phyloP scores from a whole-genome alignment of 2,113 vertebrate genomes.

The Neotragus pygmaeus region DNA sequence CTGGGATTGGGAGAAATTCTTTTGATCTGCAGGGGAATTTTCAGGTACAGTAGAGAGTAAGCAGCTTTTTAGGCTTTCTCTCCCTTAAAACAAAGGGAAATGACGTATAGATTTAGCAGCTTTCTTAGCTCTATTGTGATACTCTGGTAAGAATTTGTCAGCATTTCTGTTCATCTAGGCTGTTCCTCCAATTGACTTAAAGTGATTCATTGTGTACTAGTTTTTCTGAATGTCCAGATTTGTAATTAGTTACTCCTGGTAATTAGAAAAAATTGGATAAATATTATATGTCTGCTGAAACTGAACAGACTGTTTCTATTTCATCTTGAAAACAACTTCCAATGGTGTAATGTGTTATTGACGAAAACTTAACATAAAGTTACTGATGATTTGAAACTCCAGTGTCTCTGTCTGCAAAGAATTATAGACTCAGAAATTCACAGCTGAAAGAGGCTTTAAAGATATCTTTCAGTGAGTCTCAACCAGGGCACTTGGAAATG shows the following conservation, averaged over 20 bases:
- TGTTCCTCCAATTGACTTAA: background rate
- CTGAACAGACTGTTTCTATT: conserved; percentile 9
- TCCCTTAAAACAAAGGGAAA: conserved; percentile 40
- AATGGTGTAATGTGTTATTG: conserved; percentile 37
- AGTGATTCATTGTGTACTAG: conserved; percentile 30
- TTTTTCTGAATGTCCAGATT: conserved; percentile 42
- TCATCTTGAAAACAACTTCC: conserved; percentile 48
- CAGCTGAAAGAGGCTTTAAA: background rate
- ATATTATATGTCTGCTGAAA: conserved; percentile 13
- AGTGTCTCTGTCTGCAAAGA: conserved; percentile 18
- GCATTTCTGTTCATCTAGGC: background rate
- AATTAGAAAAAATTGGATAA: conserved; percentile 14
- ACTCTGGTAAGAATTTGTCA: conserved; percentile 17
- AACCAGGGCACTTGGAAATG: background rate
- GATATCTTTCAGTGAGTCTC: background rate
- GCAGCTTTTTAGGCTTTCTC: background rate
- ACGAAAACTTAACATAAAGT: conserved; percentile 36
- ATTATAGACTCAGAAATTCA: background rate
- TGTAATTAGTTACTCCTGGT: conserved; percentile 39
- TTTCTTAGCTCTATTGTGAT: conserved; percentile 20
- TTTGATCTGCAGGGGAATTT: conserved; percentile 51
- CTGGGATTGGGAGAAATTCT: conserved; percentile 34
- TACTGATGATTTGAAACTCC: conserved; percentile 32
- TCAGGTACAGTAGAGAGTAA: background rate
- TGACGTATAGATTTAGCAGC: background rate